Evolutionary conservation across 2,113 vertebrate genomes (phyloP).

Genomic region (Procavia capensis): DNA sequence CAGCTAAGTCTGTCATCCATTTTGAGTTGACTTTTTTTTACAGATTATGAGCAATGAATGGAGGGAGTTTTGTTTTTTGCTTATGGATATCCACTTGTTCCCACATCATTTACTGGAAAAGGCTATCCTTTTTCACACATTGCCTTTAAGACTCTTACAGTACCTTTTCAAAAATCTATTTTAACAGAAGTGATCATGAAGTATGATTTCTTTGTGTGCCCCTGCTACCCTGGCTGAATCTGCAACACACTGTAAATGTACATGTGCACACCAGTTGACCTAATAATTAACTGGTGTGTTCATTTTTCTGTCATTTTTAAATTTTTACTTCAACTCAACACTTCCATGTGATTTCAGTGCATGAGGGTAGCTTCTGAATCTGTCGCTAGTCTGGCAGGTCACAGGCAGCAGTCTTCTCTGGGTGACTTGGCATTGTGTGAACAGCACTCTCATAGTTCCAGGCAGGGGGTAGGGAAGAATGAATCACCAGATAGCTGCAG

Average conservation of each 20-base stretch:
- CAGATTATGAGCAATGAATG: neutral
- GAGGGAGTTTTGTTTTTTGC: neutral
- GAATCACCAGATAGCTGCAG: constrained; percentile 62
- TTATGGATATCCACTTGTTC: neutral
- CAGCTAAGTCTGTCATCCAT: neutral
- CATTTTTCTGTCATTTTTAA: neutral
- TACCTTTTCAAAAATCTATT: neutral
- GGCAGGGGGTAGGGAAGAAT: neutral
- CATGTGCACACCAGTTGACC: neutral
- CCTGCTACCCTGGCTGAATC: neutral
- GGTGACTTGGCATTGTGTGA: neutral
- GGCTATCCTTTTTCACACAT: neutral
- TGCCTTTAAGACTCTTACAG: neutral
- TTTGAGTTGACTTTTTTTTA: neutral
- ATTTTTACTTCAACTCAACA: neutral
- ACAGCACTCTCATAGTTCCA: neutral
- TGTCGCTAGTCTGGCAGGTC: neutral
- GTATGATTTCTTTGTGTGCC: neutral
- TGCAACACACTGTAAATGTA: neutral
- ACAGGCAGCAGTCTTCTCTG: neutral
- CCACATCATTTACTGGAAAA: neutral
- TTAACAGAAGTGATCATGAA: neutral
- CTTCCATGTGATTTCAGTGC: neutral
- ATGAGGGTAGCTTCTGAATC: neutral
- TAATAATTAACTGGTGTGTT: neutral